Evolutionary conservation across 2,113 vertebrate genomes (phyloP).

Genomic region (Hemiscyllium ocellatum): DNA sequence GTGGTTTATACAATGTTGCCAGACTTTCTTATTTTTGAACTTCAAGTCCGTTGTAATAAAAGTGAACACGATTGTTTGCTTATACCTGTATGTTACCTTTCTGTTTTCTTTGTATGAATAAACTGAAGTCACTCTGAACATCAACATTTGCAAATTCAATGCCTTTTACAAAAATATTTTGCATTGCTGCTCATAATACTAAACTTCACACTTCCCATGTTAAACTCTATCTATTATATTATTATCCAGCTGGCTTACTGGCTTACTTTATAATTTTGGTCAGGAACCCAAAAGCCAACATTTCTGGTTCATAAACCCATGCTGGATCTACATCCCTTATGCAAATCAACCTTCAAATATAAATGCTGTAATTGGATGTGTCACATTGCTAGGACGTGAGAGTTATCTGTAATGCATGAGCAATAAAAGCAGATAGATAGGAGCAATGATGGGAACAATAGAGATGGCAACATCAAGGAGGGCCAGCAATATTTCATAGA

Average conservation of each 20-base stretch:
- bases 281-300: background rate
- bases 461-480: background rate
- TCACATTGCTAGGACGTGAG: no score
- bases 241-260: background rate
- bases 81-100: background rate
- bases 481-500: no score
- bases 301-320: background rate
- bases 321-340: background rate
- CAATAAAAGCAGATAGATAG: no score
- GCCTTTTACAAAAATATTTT: background rate
- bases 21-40: background rate
- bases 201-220: background rate
- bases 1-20: background rate
- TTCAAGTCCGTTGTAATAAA: background rate
- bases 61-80: background rate
- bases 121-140: background rate
- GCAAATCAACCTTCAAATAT: background rate
- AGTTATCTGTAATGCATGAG: background rate
- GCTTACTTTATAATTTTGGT: background rate
- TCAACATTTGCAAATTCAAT: background rate
- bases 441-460: background rate
- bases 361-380: background rate
- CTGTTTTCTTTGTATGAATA: background rate
- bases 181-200: background rate
- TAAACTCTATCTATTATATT: background rate